A percentile compares a stretch with the other conserved stretches of the same genome.
Evolutionary conservation across 2,797 vertebrate species (phyloP).

Genomic region (Loris lydekkerianus): DNA sequence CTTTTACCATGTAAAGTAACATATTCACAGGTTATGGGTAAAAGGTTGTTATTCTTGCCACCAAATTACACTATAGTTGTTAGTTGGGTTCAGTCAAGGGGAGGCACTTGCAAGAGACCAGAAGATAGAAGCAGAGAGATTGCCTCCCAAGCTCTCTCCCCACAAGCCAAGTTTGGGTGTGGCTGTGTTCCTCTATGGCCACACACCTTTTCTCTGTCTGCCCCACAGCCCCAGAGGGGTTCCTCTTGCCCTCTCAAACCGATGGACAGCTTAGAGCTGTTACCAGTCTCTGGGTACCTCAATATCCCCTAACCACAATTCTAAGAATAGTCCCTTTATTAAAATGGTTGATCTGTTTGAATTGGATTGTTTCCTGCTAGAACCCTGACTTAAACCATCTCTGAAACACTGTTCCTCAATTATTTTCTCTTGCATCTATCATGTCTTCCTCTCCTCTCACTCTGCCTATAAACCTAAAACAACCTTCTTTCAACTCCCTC

Average conservation of each 20-base stretch:
- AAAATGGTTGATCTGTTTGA: background rate
- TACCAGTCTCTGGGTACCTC: background rate
- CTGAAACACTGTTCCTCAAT: background rate
- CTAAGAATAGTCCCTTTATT: background rate
- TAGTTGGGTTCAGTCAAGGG: background rate
- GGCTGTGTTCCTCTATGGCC: background rate
- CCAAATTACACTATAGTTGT: background rate
- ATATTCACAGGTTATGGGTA: background rate
- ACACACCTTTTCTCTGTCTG: too few relatives aligned
- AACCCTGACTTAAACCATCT: background rate
- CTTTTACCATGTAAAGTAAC: background rate
- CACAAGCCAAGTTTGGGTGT: background rate
- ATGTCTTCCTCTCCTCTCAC: background rate
- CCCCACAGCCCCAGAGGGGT: too few relatives aligned
- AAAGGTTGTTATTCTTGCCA: background rate
- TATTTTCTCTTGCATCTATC: background rate
- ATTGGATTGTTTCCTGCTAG: background rate
- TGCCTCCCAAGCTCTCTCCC: background rate
- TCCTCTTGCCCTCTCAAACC: background rate
- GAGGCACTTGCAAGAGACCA: background rate
- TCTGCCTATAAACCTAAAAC: background rate
- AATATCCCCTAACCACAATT: background rate
- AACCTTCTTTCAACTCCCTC: background rate
- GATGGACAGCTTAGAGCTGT: background rate
- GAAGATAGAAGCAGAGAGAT: background rate